Conservation (phyloP, 1,140 invertebrate species). For the Drosophila willistoni region DNA sequence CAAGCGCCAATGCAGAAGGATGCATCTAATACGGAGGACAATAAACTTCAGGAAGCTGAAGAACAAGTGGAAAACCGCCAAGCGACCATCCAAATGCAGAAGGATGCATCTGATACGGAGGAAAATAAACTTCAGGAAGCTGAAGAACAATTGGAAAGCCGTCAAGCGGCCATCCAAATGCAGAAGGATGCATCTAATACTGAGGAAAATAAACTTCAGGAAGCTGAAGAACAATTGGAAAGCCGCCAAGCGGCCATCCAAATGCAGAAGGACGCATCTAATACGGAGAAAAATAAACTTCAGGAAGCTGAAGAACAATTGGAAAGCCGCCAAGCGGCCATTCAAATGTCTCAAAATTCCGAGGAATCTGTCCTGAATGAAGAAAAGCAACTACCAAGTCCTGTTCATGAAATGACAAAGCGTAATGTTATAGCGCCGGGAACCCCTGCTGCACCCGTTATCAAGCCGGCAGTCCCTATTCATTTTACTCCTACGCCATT, state of each 20-base stretch:
- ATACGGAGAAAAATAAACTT: neutral
- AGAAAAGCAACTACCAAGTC: neutral
- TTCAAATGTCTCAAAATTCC: neutral
- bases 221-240: too few relatives aligned
- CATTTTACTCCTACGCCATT: neutral
- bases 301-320: neutral
- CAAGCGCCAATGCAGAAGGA: neutral
- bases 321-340: neutral
- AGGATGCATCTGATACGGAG: neutral
- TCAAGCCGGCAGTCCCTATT: neutral
- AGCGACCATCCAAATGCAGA: neutral
- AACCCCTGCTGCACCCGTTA: neutral
- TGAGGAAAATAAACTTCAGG: too few relatives aligned
- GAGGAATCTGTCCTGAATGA: neutral
- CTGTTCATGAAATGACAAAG: neutral
- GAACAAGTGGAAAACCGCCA: neutral
- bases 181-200: too few relatives aligned
- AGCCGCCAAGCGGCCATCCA: too few relatives aligned
- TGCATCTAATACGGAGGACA: conserved; percentile 10
- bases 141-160: neutral
- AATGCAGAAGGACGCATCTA: too few relatives aligned
- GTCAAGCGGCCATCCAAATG: neutral
- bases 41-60: neutral
- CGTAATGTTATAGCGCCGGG: neutral
- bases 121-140: neutral